A percentile compares a stretch with the other conserved stretches of the same genome.
Evolutionary conservation across 2,797 vertebrate species (phyloP).

Genomic region (Peromyscus melanophrys): DNA sequence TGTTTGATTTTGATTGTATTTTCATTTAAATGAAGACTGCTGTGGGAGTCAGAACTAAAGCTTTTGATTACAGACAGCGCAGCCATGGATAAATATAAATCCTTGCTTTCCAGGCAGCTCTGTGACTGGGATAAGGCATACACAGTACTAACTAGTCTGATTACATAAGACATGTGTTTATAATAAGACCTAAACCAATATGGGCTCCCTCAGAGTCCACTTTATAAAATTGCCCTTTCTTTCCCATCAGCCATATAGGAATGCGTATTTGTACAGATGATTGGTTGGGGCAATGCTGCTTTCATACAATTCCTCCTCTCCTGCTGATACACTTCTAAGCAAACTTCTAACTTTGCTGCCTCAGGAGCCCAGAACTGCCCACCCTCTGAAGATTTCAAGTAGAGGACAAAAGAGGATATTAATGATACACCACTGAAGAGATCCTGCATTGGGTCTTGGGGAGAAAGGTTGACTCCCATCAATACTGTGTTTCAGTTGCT

Average conservation of each 20-base stretch:
- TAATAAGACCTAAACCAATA: slow-evolving; percentile 51
- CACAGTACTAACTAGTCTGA: not conserved
- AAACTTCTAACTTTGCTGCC: not conserved
- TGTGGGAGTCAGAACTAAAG: slow-evolving; percentile 70
- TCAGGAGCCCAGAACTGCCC: not conserved
- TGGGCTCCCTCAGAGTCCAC: slow-evolving; percentile 59
- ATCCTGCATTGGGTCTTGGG: not conserved
- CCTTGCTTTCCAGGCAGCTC: slow-evolving; percentile 62
- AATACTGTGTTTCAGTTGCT: not conserved
- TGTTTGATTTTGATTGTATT: slow-evolving; percentile 81
- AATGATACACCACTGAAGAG: not conserved
- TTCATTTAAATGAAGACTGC: slow-evolving; percentile 80
- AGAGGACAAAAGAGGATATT: not conserved
- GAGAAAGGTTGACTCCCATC: not conserved
- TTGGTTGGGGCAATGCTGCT: not conserved
- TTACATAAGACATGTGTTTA: slow-evolving; percentile 65
- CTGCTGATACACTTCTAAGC: not conserved
- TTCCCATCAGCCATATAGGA: not conserved
- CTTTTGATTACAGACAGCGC: slow-evolving; percentile 67
- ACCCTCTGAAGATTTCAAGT: not conserved
- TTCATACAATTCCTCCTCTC: not conserved
- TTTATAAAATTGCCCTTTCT: slow-evolving; percentile 62
- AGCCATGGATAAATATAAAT: slow-evolving; percentile 71
- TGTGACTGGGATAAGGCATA: slow-evolving; percentile 56
- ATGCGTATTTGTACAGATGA: not conserved